These are phyloP conservation scores for Morinoia aosen DNA, from an alignment of 2,888 invertebrate genomes.

Conservation along the genomic window DNA sequence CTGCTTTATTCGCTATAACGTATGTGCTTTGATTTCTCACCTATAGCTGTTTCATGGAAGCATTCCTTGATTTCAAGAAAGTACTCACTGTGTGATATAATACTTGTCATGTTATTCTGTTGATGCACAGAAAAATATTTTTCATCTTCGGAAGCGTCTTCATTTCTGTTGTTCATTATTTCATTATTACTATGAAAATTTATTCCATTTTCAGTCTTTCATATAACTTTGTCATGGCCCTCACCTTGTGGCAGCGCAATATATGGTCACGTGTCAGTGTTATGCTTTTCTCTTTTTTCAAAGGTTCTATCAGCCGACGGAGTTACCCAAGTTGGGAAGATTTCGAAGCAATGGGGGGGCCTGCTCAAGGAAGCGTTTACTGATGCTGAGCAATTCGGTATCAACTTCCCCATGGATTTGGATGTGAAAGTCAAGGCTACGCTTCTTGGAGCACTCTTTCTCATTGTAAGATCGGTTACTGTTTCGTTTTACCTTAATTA, in stretches of 20 bases:
- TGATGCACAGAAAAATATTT: background rate
- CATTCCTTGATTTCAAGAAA: background rate
- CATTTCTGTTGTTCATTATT: background rate
- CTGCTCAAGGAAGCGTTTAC: slow-evolving; percentile 85
- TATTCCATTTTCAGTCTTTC: background rate
- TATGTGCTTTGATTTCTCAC: background rate
- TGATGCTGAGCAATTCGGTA: slow-evolving; percentile 89
- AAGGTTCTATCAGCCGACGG: slow-evolving; percentile 85
- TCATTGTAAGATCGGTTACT: slow-evolving; percentile 75
- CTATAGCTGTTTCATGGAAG: background rate
- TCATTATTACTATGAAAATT: background rate
- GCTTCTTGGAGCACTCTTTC: slow-evolving; percentile 84
- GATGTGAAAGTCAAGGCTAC: slow-evolving; percentile 87
- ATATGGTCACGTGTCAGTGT: background rate
- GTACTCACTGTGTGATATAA: background rate
- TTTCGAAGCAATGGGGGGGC: slow-evolving; percentile 92
- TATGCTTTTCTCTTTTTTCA: slow-evolving; percentile 66
- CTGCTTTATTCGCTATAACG: background rate
- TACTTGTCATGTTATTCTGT: no score
- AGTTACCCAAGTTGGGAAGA: slow-evolving; percentile 84
- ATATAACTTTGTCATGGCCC: background rate
- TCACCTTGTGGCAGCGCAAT: background rate
- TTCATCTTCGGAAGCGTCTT: background rate
- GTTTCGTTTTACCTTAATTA: background rate
- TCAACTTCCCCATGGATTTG: slow-evolving; percentile 91